phyloP scores from a whole-genome alignment of 2,888 invertebrate genomes.

The Cataglyphis cursor region DNA sequence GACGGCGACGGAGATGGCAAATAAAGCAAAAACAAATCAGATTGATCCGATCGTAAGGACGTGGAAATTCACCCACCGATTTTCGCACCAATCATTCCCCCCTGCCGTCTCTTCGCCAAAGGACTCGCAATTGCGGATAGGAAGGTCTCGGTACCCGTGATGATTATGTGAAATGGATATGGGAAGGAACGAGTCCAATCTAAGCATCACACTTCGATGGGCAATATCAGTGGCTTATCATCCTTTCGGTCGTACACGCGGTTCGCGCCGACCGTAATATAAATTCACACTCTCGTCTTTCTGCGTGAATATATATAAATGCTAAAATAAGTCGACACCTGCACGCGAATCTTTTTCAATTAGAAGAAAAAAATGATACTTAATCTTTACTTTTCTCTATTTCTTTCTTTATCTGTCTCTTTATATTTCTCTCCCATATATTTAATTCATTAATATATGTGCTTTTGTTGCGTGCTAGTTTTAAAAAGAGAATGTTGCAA shows the following conservation, averaged over 20 bases:
- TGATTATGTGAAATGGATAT: constrained; percentile 80
- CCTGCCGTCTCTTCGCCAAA: constrained; percentile 24
- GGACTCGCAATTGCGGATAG: constrained; percentile 71
- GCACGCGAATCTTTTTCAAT: constrained; percentile 13
- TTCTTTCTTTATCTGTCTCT: background rate
- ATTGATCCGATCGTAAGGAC: constrained; percentile 61
- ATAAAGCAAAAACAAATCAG: constrained; percentile 57
- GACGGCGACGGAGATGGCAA: background rate
- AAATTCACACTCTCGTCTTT: constrained; percentile 67
- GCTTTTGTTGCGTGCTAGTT: background rate
- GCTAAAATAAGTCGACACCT: constrained; percentile 50
- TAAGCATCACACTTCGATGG: constrained; percentile 81
- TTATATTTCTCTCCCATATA: background rate
- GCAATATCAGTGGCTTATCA: constrained; percentile 84
- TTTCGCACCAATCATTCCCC: constrained; percentile 55
- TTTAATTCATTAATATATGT: background rate
- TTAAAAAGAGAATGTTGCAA: background rate
- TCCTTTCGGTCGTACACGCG: constrained; percentile 61
- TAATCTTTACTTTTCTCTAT: background rate
- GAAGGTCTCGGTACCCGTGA: constrained; percentile 65
- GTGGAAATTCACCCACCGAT: constrained; percentile 75
- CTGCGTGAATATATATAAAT: constrained; percentile 24
- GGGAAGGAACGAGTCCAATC: constrained; percentile 82
- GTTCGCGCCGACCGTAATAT: constrained; percentile 63
- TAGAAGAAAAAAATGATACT: background rate